Conservation (phyloP, 2,888 invertebrate species). For the Nemoura dubitans region DNA sequence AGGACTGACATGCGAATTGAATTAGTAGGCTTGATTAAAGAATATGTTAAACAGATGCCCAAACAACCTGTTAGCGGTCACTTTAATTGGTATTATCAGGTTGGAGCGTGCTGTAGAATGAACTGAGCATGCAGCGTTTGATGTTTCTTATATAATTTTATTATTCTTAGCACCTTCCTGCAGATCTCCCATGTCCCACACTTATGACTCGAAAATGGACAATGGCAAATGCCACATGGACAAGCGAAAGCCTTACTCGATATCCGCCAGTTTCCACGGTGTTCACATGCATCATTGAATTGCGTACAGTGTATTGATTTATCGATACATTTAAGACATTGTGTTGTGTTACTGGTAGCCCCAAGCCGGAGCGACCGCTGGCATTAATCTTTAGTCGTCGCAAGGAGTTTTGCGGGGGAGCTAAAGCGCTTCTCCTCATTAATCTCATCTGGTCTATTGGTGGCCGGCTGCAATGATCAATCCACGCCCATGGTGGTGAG, state of each 20-base stretch:
- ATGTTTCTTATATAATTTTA: background rate
- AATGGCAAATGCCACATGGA: background rate
- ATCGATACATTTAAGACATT: slow-evolving; percentile 7
- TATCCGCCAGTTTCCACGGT: background rate
- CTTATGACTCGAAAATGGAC: background rate
- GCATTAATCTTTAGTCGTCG: background rate
- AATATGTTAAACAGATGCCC: too few species aligned
- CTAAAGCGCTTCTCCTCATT: background rate
- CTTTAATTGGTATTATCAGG: too few species aligned
- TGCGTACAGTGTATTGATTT: background rate
- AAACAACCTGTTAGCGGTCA: too few species aligned
- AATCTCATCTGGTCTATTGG: background rate
- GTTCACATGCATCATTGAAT: background rate
- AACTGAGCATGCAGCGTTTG: background rate
- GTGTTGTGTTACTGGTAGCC: background rate
- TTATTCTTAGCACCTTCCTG: background rate
- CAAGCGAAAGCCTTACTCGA: background rate
- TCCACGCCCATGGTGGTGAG: background rate
- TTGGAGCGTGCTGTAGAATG: too few species aligned
- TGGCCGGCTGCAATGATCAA: background rate
- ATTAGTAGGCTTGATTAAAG: too few species aligned
- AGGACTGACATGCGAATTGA: too few species aligned
- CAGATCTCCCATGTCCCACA: background rate
- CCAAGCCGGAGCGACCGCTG: background rate
- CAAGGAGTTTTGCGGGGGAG: background rate